These are phyloP conservation scores for Python bivittatus DNA, from an alignment of 2,113 vertebrate species.

Conservation along the genomic window DNA sequence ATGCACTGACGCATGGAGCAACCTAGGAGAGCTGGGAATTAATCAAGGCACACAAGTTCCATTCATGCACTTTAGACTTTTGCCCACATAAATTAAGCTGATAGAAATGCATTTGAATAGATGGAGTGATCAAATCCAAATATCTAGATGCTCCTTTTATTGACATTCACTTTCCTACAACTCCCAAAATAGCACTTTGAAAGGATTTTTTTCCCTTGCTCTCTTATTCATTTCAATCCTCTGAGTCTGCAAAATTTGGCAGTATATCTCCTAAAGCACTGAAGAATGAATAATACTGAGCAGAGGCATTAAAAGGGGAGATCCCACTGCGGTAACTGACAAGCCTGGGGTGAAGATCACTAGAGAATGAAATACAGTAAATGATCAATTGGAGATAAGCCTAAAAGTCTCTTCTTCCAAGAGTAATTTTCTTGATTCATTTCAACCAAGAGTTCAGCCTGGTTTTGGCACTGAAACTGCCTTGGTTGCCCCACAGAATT, in stretches of 20 bases:
- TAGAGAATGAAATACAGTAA: background rate
- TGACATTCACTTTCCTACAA: constrained; percentile 48
- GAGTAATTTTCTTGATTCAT: background rate
- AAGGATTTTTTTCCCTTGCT: constrained; percentile 36
- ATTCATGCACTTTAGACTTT: background rate
- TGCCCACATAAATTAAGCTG: constrained; percentile 32
- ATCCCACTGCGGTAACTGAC: background rate
- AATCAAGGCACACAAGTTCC: constrained; percentile 27
- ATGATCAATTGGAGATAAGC: background rate
- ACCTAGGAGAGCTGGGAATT: background rate
- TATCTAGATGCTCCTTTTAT: constrained; percentile 36
- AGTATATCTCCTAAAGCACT: constrained; percentile 37
- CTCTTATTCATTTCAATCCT: constrained; percentile 16
- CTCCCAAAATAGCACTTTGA: constrained; percentile 40
- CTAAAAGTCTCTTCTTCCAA: background rate
- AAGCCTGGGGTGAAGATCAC: background rate
- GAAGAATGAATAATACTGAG: background rate
- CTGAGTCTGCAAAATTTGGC: constrained; percentile 23
- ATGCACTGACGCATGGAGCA: background rate
- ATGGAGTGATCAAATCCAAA: constrained; percentile 50
- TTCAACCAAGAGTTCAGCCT: background rate
- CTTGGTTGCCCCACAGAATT: background rate
- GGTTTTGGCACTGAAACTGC: background rate
- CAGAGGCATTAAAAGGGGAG: constrained; percentile 30
- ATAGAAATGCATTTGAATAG: constrained; percentile 40